Conservation (phyloP, 1,140 invertebrate species). For the Reticulitermes speratus region DNA sequence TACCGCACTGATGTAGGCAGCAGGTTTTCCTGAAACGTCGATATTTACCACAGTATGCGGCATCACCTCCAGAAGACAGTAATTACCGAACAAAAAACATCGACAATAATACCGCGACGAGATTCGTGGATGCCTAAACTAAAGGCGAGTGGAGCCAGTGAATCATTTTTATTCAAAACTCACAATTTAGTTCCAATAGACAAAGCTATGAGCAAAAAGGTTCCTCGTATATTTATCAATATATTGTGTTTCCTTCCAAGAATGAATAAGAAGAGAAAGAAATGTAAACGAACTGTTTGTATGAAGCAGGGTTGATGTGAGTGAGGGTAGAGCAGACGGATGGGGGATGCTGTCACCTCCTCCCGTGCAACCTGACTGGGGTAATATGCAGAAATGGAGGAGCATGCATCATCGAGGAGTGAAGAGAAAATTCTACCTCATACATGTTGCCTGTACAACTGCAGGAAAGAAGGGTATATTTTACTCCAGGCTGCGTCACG, state of each 20-base stretch:
- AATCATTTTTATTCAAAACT: too few relatives aligned
- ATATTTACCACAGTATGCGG: too few relatives aligned
- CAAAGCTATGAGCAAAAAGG: too few relatives aligned
- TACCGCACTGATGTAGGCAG: too few relatives aligned
- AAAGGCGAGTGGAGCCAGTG: too few relatives aligned
- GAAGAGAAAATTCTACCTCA: conserved; percentile 1
- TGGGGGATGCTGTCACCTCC: background rate
- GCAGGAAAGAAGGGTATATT: background rate
- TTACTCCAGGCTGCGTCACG: background rate
- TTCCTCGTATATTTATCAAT: background rate
- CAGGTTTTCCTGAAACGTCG: too few relatives aligned
- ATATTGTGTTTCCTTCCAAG: background rate
- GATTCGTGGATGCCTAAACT: too few relatives aligned
- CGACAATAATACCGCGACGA: too few relatives aligned
- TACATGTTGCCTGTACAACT: background rate
- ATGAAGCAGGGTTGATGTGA: background rate
- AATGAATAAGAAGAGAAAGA: background rate
- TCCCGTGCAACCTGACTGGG: background rate
- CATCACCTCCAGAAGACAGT: too few relatives aligned
- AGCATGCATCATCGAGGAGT: conserved; percentile 4
- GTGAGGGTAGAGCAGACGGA: too few relatives aligned
- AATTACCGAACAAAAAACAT: too few relatives aligned
- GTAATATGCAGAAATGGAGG: background rate
- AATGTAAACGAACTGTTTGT: conserved; percentile 9
- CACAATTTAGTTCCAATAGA: too few relatives aligned